Evolutionary conservation across 1,140 invertebrate genomes (phyloP).

Genomic region (Drosophila bifasciata): DNA sequence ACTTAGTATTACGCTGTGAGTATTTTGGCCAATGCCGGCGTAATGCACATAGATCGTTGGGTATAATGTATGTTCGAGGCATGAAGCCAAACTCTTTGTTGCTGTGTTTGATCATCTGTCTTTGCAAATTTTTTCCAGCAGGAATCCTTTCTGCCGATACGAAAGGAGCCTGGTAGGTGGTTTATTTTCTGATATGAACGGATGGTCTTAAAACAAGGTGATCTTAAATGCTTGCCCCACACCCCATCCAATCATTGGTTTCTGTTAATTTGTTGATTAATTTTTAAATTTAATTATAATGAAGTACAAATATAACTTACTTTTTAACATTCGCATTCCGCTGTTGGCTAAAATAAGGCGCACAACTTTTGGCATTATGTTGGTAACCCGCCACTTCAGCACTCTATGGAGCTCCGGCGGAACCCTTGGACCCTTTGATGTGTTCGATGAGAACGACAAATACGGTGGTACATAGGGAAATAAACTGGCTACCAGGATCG

Average conservation of each 20-base stretch:
- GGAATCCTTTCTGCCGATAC: constrained; percentile 97
- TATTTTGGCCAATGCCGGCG: constrained; percentile 93
- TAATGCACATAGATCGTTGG: constrained; percentile 92
- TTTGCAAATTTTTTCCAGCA: constrained; percentile 94
- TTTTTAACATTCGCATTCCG: constrained; percentile 93
- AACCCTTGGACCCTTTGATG: constrained; percentile 87
- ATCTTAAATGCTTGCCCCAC: constrained; percentile 94
- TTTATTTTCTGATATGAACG: constrained; percentile 97
- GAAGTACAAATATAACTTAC: constrained; percentile 85
- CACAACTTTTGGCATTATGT: constrained; percentile 95
- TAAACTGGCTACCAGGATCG: constrained; percentile 88
- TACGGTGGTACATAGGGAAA: constrained; percentile 96
- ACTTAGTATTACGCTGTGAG: constrained; percentile 88
- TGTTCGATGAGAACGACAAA: constrained; percentile 92
- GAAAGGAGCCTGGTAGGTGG: constrained; percentile 98
- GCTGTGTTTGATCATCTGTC: constrained; percentile 90
- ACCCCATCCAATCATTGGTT: constrained; percentile 90
- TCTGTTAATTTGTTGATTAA: constrained; percentile 77
- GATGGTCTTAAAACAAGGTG: constrained; percentile 89
- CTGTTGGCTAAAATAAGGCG: constrained; percentile 92
- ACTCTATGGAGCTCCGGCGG: constrained; percentile 89
- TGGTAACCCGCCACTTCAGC: constrained; percentile 95
- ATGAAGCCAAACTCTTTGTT: constrained; percentile 95
- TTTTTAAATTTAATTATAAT: background rate
- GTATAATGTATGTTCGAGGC: constrained; percentile 95